These are phyloP conservation scores for Cephalopterus ornatus DNA, from an alignment of 2,113 vertebrate genomes.

Conservation along the genomic window DNA sequence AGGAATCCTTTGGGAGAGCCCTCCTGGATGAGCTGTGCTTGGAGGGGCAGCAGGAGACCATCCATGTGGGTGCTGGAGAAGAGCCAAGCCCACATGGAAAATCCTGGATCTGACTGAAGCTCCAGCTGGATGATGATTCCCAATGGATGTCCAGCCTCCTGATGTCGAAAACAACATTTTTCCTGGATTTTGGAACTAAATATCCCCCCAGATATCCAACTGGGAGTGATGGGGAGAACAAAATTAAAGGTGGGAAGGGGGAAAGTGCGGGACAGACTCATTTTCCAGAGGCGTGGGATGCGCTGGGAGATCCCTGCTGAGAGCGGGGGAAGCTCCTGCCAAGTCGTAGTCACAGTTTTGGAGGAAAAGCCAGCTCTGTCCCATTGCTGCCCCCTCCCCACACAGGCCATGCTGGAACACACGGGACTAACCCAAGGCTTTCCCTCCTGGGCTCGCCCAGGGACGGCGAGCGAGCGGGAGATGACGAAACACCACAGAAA, in stretches of 20 bases:
- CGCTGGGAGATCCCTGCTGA: background rate
- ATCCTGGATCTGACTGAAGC: background rate
- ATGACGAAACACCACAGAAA: accelerated
- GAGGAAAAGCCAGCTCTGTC: background rate
- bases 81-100: background rate
- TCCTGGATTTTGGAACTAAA: background rate
- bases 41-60: background rate
- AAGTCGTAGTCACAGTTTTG: background rate
- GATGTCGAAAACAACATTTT: background rate
- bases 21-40: background rate
- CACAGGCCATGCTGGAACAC: accelerated
- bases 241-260: background rate
- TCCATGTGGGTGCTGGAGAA: accelerated
- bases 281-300: background rate
- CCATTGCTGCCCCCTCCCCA: background rate
- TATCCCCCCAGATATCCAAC: background rate
- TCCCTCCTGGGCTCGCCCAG: accelerated
- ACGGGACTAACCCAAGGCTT: background rate
- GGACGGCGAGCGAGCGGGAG: background rate
- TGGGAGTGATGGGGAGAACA: background rate
- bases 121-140: accelerated
- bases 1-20: background rate
- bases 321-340: accelerated
- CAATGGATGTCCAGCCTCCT: background rate
- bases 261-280: background rate